Conservation (phyloP, 2,888 invertebrate genomes). For the Cecidostiba fungosa region DNA sequence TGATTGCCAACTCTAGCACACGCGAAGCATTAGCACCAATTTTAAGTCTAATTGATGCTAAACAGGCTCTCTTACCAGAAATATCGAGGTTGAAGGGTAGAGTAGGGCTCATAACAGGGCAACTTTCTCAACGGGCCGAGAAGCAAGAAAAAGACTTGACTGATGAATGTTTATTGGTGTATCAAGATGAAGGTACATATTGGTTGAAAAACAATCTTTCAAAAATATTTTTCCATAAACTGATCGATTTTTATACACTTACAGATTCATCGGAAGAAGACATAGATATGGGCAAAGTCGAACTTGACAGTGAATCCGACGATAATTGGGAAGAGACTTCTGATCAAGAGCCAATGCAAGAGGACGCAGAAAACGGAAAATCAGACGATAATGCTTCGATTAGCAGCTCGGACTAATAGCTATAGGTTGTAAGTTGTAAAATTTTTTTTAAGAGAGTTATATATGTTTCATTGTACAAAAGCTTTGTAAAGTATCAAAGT, state of each 20-base stretch:
- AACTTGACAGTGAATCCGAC: slow-evolving; percentile 75
- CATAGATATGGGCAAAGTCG: slow-evolving; percentile 73
- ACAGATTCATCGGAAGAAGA: slow-evolving; percentile 78
- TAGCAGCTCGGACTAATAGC: slow-evolving; percentile 67
- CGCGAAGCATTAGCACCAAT: slow-evolving; percentile 82
- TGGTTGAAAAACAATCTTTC: slow-evolving; percentile 22
- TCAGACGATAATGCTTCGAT: slow-evolving; percentile 72
- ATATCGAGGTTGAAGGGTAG: slow-evolving; percentile 84
- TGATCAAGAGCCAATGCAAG: slow-evolving; percentile 72
- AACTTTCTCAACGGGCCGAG: slow-evolving; percentile 80
- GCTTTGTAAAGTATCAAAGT: slow-evolving; percentile 59
- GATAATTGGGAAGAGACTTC: slow-evolving; percentile 78
- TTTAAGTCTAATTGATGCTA: slow-evolving; percentile 83
- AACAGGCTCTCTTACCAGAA: slow-evolving; percentile 81
- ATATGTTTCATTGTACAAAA: slow-evolving; percentile 56
- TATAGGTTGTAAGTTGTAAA: slow-evolving; percentile 54
- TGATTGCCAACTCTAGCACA: slow-evolving; percentile 84
- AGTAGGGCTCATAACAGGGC: slow-evolving; percentile 83
- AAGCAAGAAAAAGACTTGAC: slow-evolving; percentile 78
- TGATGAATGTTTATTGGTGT: slow-evolving; percentile 81
- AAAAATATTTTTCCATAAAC: slow-evolving; percentile 13
- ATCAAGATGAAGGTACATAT: slow-evolving; percentile 82
- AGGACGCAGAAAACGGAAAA: slow-evolving; percentile 72
- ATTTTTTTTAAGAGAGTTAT: slow-evolving; percentile 35
- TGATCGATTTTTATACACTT: slow-evolving; percentile 25